Conservation (phyloP, 2,888 invertebrate genomes). For the Melinaea menophilus region DNA sequence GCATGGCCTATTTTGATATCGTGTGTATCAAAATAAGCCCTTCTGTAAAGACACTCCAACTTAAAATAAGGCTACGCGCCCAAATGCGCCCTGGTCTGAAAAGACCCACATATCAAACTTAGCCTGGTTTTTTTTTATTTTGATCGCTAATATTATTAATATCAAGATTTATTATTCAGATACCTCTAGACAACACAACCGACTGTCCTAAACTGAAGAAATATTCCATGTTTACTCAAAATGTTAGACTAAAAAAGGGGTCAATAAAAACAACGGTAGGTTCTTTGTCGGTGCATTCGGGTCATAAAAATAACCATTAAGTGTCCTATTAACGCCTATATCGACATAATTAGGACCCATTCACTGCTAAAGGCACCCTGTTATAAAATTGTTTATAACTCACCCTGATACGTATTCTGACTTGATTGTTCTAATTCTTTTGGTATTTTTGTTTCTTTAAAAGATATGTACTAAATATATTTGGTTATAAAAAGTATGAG, state of each 20-base stretch:
- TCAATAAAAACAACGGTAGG: conserved; percentile 68
- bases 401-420: background rate
- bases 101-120: too few relatives aligned
- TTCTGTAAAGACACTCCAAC: too few relatives aligned
- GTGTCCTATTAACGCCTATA: conserved; percentile 76
- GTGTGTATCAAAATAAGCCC: too few relatives aligned
- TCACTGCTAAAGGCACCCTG: conserved; percentile 53
- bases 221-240: conserved; percentile 64
- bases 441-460: background rate
- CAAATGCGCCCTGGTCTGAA: too few relatives aligned
- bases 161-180: conserved; percentile 10
- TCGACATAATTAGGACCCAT: conserved; percentile 76
- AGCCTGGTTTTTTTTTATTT: too few relatives aligned
- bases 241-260: conserved; percentile 67
- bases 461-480: too few relatives aligned
- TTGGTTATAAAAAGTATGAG: too few relatives aligned
- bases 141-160: too few relatives aligned
- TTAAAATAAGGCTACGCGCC: too few relatives aligned
- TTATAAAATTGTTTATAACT: conserved; percentile 67
- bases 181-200: conserved; percentile 42
- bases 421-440: background rate
- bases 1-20: too few relatives aligned
- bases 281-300: conserved; percentile 64
- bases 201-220: conserved; percentile 41
- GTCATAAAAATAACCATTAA: conserved; percentile 71